Percentiles rank a stretch among this genome's conserved stretches.
These are phyloP conservation scores for Latrodectus hesperus DNA, from an alignment of 2,888 invertebrate genomes.

Conservation along the genomic window DNA sequence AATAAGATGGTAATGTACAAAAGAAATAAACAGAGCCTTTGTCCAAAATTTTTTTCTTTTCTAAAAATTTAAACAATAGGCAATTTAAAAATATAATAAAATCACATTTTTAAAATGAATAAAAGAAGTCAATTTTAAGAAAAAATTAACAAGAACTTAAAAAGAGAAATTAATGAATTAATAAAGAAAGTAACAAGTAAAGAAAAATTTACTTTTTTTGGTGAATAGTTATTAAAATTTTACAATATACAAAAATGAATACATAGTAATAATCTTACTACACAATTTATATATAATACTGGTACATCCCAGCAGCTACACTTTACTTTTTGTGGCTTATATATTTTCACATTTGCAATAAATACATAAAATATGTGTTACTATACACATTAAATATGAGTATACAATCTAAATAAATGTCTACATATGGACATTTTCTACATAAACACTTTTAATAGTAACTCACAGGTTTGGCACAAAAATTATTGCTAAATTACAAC, in stretches of 20 bases:
- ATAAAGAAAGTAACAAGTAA: too few species aligned
- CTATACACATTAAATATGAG: background rate
- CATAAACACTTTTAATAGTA: conserved; percentile 8
- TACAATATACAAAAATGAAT: too few species aligned
- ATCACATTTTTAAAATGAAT: too few species aligned
- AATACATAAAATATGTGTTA: background rate
- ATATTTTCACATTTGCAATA: background rate
- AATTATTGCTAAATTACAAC: conserved; percentile 53
- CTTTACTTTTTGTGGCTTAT: background rate
- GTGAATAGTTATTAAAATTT: too few species aligned
- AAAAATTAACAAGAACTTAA: too few species aligned
- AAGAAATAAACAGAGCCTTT: background rate
- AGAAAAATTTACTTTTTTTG: too few species aligned
- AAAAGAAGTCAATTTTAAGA: too few species aligned
- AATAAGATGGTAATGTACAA: background rate
- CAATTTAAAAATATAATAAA: too few species aligned
- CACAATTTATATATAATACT: too few species aligned
- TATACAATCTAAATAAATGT: background rate
- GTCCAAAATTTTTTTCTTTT: background rate
- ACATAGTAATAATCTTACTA: too few species aligned
- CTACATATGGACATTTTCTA: conserved; percentile 19
- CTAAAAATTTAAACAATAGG: background rate
- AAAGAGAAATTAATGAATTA: too few species aligned
- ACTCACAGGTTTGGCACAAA: conserved; percentile 49
- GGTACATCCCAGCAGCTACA: background rate